Evolutionary conservation across 2,888 invertebrate species (phyloP), one percentile per base, ranked within the genome.

Genomic region (Chrysolina oricalcia): DNA sequence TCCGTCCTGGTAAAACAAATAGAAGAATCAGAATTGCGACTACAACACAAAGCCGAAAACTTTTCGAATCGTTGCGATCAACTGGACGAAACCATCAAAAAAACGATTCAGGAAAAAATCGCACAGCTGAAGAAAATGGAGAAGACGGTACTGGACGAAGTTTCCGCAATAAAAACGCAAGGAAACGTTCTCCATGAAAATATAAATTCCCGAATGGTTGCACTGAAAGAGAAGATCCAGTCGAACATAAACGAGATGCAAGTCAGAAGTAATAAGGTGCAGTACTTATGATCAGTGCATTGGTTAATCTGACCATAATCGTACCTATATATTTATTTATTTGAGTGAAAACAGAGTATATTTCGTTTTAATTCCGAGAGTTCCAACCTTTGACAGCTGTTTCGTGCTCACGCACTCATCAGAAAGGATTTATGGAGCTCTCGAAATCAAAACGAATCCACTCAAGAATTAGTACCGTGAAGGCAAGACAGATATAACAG

Each of bases 31-130:
- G 85, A 89, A 17, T 87, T 84, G 75, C 88, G 90, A 75, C 89
- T 93, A 43, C 88, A 90, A 43, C 91, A 91, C 81, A 92, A 91
- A 87, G 87, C 90, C 74, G 90, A 91, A 81, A 90, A 91, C 84
- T 92, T 91, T 79, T 89, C 91, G 89, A 90, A 90, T 75, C 90
- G 91, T 68, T 91, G 91, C 74, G 90, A 91, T 68, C 90, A 90
- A 67, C 88, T 92, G 76, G 87, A 88, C 13, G 90, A 91, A 78
- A 90, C 90, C 81, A 91, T 93, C 76, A 89, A 89, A 65, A 84
- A 88, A 72, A 89, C 91, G 0, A 89, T 91, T 0, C 90, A 91
- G 71, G 89, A 90, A 56, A 91, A 91, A 85, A 91, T 93, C 68
- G 88, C 88, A 23, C 87, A 88, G 9, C 89, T 93, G 35, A 84